Evolutionary conservation across 2,888 invertebrate species (phyloP), one percentile per base, ranked within the genome.

Genomic region (Onthophagus sagittarius): DNA sequence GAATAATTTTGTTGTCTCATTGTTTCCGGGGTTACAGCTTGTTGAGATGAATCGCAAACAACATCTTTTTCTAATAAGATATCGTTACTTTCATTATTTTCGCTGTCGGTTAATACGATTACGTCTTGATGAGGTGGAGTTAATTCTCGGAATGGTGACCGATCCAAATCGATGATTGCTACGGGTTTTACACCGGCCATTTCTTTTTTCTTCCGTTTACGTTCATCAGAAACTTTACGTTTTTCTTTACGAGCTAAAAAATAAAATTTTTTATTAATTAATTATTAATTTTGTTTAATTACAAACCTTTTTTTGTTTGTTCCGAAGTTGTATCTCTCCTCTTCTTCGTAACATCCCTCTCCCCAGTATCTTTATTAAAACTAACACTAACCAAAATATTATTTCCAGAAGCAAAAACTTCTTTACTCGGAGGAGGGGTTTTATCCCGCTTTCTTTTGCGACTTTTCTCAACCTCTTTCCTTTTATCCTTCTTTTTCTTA

Each of bases 341-440:
- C 3, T 71, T 69, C 53, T 75, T 73, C 9, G 70, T 69, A 2
- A 73, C 72, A 62, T 74, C 72, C 62, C 73, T 71, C n/a, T 75
- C 72, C 23, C 71, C 72, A 72, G 84, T 88, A 77, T 89, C 90
- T 79, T 94, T 94, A 83, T 93, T 93, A 85, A 96, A 97, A 84
- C 95, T 96, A 14, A 97, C 95, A 85, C 95, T 96, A 9, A 97
- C 96, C 77, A 97, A 89, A 80, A 97, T 96, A 83, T 96, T 96
- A 85, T 96, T 95, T 2, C 96, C 96, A 9, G 96, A 95, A 0
- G 96, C 95, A 83, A 95, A 96, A 2, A 97, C 95, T 86, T 96
- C 96, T 84, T 96, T 96, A 1, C 93, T 93, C 0, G 94, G 93
- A 71, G 88, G 89, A n/a, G 88, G 88, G 0, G 89, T 89, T 63